Conservation (phyloP, 53 echinoderm and acorn worm genomes). For the Hippasteria phrygiana region DNA sequence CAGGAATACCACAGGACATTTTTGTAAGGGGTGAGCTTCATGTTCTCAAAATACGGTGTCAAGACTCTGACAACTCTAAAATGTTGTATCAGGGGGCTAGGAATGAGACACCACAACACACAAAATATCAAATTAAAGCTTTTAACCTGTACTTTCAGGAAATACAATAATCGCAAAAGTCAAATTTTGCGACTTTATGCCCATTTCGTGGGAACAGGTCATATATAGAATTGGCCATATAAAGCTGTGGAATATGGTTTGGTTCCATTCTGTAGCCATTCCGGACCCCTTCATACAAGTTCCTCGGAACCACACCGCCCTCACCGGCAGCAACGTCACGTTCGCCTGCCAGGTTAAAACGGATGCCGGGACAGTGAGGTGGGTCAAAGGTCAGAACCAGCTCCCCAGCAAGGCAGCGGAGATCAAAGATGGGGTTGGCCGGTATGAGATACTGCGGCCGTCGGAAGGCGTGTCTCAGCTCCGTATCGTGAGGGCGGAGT, state of each 20-base stretch:
- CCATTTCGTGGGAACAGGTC: no score
- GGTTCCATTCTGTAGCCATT: constrained; percentile 14
- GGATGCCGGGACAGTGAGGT: constrained; percentile 43
- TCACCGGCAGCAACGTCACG: constrained; percentile 17
- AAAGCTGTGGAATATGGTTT: neutral
- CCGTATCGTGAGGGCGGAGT: constrained; percentile 2
- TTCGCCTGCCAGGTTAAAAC: constrained; percentile 43
- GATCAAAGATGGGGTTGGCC: constrained; percentile 11
- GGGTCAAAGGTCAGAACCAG: constrained; percentile 50
- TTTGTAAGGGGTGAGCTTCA: no score
- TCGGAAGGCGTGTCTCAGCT: constrained; percentile 41
- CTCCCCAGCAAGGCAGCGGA: neutral
- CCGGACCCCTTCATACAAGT: constrained; percentile 63
- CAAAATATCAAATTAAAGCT: no score
- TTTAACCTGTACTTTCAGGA: no score
- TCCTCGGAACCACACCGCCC: constrained; percentile 45
- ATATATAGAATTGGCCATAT: no score
- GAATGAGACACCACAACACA: no score
- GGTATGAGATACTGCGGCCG: neutral
- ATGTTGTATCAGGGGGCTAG: no score
- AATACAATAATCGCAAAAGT: no score
- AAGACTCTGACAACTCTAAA: no score
- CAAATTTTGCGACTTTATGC: no score
- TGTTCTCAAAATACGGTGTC: no score
- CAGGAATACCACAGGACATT: no score